Base-by-base conservation (phyloP, 2,113 vertebrate genomes). In the Barnardius zonarius region DNA sequence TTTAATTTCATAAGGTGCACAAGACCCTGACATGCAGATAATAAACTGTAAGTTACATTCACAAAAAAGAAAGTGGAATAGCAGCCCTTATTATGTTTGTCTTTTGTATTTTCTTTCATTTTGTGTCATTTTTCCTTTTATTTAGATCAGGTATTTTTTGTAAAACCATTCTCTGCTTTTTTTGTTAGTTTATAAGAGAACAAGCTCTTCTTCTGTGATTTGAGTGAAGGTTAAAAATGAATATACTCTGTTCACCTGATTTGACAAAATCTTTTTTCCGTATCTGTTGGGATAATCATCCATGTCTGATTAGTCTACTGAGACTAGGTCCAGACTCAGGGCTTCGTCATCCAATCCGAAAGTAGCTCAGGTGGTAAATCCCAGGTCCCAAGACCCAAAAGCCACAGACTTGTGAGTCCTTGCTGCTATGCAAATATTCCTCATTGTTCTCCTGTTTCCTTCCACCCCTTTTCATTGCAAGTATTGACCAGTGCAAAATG, bases 401-500 rank as follows among this genome's bases (percentile, higher is more conserved):
- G 43, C 24, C 48, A 48, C 13, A 35, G 48, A 19, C n/a, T 30
- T 30, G 5, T 1, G 2, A 80, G 54, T 70, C 30, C 31, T 66
- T 93, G 55, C 57, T 86, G 39, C 55, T 86, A 8, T 86, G 51
- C 35, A 84, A 64, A 63, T 68, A 35, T n/a, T 91, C 39, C 61
- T 74, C 13, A 17, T 15, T 37, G 12, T 46, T 75, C 16, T 23
- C 0, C 66, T 28, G 0, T 59, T 82, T 88, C 23, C 39, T 49
- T 39, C 48, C 44, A 63, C 3, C 5, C 11, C 5, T 16, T 54
- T 79, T 59, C 9, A 18, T 7, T 69, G 23, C 57, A 88, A 44
- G 23, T 84, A 95, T 94, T 74, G 84, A 39, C 27, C 14, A 73
- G 86, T 75, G 49, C 74, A 95, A 93, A 96, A 57, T 22, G 35